Evolutionary conservation across 2,888 invertebrate genomes (phyloP), one percentile per base, ranked within the genome.

Genomic region (Odontocolon sp.): DNA sequence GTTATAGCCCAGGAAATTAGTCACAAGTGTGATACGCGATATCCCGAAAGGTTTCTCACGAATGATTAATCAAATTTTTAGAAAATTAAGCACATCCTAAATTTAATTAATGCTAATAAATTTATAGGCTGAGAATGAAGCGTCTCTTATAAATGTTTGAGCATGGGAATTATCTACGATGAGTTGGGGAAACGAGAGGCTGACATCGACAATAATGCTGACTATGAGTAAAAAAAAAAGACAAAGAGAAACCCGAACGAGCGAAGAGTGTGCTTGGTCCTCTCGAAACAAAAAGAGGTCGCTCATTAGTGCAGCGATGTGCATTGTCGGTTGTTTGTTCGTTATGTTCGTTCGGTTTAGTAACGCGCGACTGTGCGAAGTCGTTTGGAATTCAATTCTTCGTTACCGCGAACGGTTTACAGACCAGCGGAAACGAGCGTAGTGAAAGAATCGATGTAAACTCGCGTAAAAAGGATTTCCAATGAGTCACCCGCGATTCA

Each of bases 251-350:
- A 11, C 18, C 28, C 26, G 63, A 14, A 11, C 33, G n/a, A 21
- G 21, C 8, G n/a, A n/a, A n/a, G n/a, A n/a, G n/a, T n/a, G n/a
- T 3, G 26, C 16, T 9, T 47, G 14, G 23, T 14, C 11, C 14
- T 64, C 23, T 50, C 38, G 50, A 64, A 52, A 64, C 52, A 64
- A 64, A 64, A 38, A 52, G 50, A n/a, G n/a, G 50, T 52, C 28
- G 64, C 50, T 52, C 50, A 64, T 52, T 52, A 52, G 52, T 23
- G 63, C 23, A 2, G 21, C 45, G 21, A 16, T 36, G 36, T 6
- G 23, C 38, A 64, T 38, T 64, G 64, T 64, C 52, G 26, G 16
- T 16, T 6, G 6, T 4, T 38, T 26, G 36, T 23, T 38, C 38
- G 8, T 4, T 5, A 16, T 9, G n/a, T 50, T 38, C 36, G 36